Conservation (phyloP, 1,140 invertebrate genomes). For the Drosophila miranda region DNA sequence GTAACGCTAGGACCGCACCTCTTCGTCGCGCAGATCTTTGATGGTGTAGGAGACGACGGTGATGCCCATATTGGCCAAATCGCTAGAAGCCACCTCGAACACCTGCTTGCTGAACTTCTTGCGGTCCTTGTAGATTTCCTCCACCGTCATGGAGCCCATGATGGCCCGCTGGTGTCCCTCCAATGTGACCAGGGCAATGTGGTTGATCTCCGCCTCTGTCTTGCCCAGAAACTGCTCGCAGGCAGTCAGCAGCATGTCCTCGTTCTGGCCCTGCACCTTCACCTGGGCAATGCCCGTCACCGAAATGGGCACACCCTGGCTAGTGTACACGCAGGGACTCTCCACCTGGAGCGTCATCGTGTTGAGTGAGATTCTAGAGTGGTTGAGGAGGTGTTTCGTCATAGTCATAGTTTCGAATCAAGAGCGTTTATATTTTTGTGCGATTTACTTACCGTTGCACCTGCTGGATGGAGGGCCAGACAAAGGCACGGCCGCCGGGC, state of each 20-base stretch:
- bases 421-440: background rate
- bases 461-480: conserved; percentile 97
- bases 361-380: conserved; percentile 93
- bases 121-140: conserved; percentile 99
- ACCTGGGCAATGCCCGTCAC: conserved; percentile 99
- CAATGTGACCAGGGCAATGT: conserved; percentile 96
- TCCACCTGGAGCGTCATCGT: conserved; percentile 98
- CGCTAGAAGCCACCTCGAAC: conserved; percentile 96
- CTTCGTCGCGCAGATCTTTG: conserved; percentile 98
- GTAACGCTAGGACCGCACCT: conserved; percentile 85
- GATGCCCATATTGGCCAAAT: conserved; percentile 99
- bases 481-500: conserved; percentile 97
- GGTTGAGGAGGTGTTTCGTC: conserved; percentile 35
- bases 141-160: conserved; percentile 99
- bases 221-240: conserved; percentile 99
- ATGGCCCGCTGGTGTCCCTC: conserved; percentile 99
- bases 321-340: conserved; percentile 96
- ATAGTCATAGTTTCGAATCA: conserved; percentile 27
- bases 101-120: conserved; percentile 99
- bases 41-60: conserved; percentile 98
- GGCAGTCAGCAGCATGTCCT: conserved; percentile 97
- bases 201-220: conserved; percentile 93
- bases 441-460: conserved; percentile 90
- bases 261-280: conserved; percentile 98
- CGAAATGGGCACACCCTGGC: conserved; percentile 97